Percentiles rank a stretch among this genome's conserved stretches.
phyloP scores from a whole-genome alignment of 2,797 vertebrate species.

The Xiphophorus birchmanni region DNA sequence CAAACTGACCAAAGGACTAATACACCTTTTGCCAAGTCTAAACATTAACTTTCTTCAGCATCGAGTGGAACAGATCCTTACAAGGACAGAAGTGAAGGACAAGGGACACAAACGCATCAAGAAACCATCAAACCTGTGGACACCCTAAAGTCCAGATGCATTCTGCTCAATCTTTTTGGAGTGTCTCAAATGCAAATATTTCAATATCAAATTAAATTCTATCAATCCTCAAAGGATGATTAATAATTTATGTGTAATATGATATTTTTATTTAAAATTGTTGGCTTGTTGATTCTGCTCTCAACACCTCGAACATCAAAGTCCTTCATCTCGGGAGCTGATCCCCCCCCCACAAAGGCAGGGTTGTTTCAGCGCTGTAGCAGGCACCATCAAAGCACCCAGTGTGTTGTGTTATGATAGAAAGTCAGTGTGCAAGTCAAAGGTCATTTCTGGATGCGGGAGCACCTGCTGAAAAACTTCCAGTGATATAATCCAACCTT shows the following conservation, averaged over 20 bases:
- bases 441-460: constrained; percentile 7
- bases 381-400: constrained; percentile 38
- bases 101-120: background rate
- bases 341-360: constrained; percentile 13
- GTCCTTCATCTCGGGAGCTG: constrained; percentile 14
- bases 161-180: background rate
- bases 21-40: background rate
- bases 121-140: background rate
- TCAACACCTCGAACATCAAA: background rate
- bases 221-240: background rate
- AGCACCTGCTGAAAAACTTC: constrained; percentile 32
- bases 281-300: background rate
- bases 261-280: background rate
- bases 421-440: constrained; percentile 12
- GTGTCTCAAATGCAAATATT: background rate
- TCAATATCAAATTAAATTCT: background rate
- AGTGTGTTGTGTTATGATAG: background rate
- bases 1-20: too few species aligned
- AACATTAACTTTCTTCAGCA: background rate
- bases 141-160: background rate
- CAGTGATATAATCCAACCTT: background rate
- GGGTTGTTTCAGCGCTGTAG: background rate
- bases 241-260: background rate
- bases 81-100: background rate
- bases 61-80: background rate